Evolutionary conservation across 2,888 invertebrate genomes (phyloP), one percentile per base, ranked within the genome.

Genomic region (Suillia variegata): DNA sequence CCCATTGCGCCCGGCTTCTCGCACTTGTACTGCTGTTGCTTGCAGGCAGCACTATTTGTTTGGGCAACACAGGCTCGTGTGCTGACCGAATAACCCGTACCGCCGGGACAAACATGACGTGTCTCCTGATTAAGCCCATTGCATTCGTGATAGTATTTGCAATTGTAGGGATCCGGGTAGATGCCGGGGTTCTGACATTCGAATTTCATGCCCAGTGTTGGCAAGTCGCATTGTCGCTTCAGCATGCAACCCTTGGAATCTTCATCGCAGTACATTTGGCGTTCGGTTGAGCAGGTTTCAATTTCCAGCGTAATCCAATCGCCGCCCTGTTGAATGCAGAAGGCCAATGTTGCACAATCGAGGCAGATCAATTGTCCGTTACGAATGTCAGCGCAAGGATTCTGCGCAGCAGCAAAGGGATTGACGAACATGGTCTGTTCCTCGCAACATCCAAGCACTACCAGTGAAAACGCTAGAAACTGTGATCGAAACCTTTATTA

Each of bases 111-210:
- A 38, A 66, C 66, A 0, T 59, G 63, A 0, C 70, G 71, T 2
- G 66, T 66, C 26, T 71, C 70, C 52, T 64, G 61, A 17, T 70
- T 73, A 4, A 57, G 64, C 0, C 64, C 62, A 48, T 62, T 69
- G 58, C 80, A 80, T 49, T 73, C 70, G 58, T 80, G 78, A 58
- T 78, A 80, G 48, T 66, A 70, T 58, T 75, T 76, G 49, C 80
- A 80, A 45, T 80, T 73, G 54, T 79, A 78, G 5, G 80, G 80
- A 75, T 80, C 77, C 1, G 80, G 80, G 55, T 70, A 79, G 0
- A 67, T 54, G 2, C 78, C 78, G 0, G 65, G 52, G 42, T 65
- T 67, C 57, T 75, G 78, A 51, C 77, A 77, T 54, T 67, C 67
- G 56, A 77, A 77, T 21, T 69, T 70, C 2, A 59, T 56, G 10